Percentiles rank a stretch among this genome's conserved stretches.
Evolutionary conservation across 2,888 invertebrate species (phyloP).

Genomic region (Litoditis marina): DNA sequence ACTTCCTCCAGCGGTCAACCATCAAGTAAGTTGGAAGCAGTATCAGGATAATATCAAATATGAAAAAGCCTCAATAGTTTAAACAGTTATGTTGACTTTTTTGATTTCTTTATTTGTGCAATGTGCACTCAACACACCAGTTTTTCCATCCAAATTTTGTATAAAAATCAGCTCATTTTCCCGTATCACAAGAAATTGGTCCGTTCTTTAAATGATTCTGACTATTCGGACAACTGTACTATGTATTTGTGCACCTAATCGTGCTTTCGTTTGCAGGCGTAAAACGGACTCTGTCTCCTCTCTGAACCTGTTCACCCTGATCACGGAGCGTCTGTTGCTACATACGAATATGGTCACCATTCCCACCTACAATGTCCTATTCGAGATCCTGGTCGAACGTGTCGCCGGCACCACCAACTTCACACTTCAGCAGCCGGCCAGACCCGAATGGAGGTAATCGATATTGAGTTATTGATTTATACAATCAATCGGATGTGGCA

Average conservation of each 20-base stretch:
- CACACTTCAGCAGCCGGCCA: slow-evolving; percentile 76
- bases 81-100: not conserved
- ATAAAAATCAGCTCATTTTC: too few relatives aligned
- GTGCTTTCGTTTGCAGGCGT: slow-evolving; percentile 74
- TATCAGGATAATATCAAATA: too few relatives aligned
- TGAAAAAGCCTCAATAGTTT: not conserved
- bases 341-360: slow-evolving; percentile 85
- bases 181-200: too few relatives aligned
- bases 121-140: too few relatives aligned
- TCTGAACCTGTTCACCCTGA: slow-evolving; percentile 91
- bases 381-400: slow-evolving; percentile 87
- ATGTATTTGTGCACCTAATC: too few relatives aligned
- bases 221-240: not conserved
- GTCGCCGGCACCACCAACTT: slow-evolving; percentile 91
- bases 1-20: slow-evolving; percentile 94
- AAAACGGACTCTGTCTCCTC: slow-evolving; percentile 99
- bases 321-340: slow-evolving; percentile 84
- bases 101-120: too few relatives aligned
- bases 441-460: slow-evolving; percentile 66
- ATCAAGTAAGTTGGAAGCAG: slow-evolving; percentile 86
- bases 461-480: slow-evolving; percentile 73
- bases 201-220: too few relatives aligned
- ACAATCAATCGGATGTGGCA: too few relatives aligned
- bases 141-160: too few relatives aligned
- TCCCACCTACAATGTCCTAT: slow-evolving; percentile 95